Evolutionary conservation across 2,113 vertebrate genomes (phyloP).

Genomic region (Colinus virginianus): DNA sequence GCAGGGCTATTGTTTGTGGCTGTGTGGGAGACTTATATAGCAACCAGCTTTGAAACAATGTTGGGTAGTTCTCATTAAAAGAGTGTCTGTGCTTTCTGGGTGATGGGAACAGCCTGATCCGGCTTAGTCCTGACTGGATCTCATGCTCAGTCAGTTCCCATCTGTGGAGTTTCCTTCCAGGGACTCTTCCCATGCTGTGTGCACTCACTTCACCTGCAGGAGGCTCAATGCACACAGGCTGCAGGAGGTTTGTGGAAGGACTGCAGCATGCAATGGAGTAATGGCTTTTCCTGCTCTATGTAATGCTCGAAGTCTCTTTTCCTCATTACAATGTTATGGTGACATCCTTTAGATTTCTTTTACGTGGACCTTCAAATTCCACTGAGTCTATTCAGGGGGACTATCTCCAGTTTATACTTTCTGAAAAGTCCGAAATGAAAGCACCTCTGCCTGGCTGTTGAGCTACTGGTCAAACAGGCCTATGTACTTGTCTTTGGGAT

Average conservation of each 20-base stretch:
- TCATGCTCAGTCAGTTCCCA: not conserved
- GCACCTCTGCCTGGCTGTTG: not conserved
- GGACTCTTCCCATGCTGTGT: not conserved
- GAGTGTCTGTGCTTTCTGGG: not conserved
- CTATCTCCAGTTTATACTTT: not conserved
- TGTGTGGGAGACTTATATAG: not conserved
- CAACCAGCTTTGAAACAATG: not conserved
- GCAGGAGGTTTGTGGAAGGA: not conserved
- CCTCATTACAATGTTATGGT: not conserved
- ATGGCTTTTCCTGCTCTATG: not conserved
- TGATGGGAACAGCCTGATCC: fast-evolving
- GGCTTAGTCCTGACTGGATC: not conserved
- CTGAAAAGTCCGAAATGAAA: not conserved
- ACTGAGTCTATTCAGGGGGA: not conserved
- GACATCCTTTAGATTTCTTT: not conserved
- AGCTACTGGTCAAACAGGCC: not conserved
- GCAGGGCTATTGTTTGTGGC: not conserved
- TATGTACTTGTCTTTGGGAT: not conserved
- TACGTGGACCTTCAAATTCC: not conserved
- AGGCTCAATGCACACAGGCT: not conserved
- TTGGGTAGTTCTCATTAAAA: not conserved
- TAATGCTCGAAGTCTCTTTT: not conserved
- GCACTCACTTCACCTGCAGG: fast-evolving
- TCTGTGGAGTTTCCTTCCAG: not conserved
- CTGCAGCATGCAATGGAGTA: not conserved